A percentile compares a stretch with the other conserved stretches of the same genome.
These are phyloP conservation scores for Caenorhabditis auriculariae DNA, from an alignment of 2,888 invertebrate genomes.

Conservation along the genomic window DNA sequence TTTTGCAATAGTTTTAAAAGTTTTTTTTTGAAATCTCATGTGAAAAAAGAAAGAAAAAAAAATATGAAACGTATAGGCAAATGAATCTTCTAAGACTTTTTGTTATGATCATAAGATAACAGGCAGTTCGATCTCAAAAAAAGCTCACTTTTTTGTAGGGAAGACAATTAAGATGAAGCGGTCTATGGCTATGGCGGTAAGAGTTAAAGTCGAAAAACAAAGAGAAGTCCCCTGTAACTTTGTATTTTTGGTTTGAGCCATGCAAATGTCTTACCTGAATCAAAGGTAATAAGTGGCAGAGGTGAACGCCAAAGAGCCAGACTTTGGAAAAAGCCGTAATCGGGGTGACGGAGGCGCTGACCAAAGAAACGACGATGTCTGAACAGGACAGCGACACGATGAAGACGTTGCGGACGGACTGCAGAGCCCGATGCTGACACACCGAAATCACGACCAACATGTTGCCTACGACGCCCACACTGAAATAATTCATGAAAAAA, in stretches of 20 bases:
- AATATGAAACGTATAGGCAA: too few relatives aligned
- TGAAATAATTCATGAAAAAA: slow-evolving; percentile 22
- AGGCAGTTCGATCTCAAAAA: too few relatives aligned
- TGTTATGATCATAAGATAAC: too few relatives aligned
- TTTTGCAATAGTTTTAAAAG: too few relatives aligned
- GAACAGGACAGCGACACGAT: slow-evolving; percentile 68
- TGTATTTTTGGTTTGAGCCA: neutral
- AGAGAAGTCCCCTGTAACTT: slow-evolving; percentile 76
- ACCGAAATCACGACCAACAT: slow-evolving; percentile 56
- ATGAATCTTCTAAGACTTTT: too few relatives aligned
- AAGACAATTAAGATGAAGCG: slow-evolving; percentile 70
- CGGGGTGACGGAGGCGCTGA: slow-evolving; percentile 89
- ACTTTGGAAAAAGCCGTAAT: slow-evolving; percentile 84
- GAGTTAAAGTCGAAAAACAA: slow-evolving; percentile 92
- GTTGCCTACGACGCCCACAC: slow-evolving; percentile 57
- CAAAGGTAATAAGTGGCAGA: slow-evolving; percentile 89
- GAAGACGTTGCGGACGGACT: slow-evolving; percentile 61
- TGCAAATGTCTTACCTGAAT: slow-evolving; percentile 73
- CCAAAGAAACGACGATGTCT: slow-evolving; percentile 85
- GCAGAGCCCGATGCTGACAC: slow-evolving; percentile 46
- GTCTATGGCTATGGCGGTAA: slow-evolving; percentile 95
- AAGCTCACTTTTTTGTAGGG: slow-evolving; percentile 50
- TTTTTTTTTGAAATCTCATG: too few relatives aligned
- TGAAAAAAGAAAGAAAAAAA: too few relatives aligned
- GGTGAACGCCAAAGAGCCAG: slow-evolving; percentile 87